Evolutionary conservation across 2,888 invertebrate species (phyloP).

Genomic region (Altica lythri): DNA sequence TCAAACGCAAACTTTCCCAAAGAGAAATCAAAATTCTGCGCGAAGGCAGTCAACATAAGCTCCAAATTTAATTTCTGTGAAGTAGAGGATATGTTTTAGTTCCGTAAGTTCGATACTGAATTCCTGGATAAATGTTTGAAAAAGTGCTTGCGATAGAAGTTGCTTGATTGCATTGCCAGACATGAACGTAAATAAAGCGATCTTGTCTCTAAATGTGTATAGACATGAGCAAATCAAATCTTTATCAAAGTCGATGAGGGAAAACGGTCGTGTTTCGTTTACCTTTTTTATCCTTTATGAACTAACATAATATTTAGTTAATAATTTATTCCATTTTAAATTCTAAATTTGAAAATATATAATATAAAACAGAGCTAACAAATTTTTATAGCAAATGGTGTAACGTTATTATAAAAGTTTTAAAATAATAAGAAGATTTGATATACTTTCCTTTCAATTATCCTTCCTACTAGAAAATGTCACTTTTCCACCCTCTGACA

Average conservation of each 20-base stretch:
- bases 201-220: background rate
- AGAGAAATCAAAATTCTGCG: slow-evolving; percentile 32
- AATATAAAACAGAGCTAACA: too few relatives aligned
- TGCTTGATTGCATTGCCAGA: slow-evolving; percentile 17
- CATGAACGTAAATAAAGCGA: slow-evolving; percentile 4
- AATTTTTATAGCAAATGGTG: too few relatives aligned
- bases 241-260: too few relatives aligned
- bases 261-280: background rate
- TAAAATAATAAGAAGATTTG: too few relatives aligned
- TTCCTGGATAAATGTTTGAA: slow-evolving; percentile 18
- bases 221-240: background rate
- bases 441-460: too few relatives aligned
- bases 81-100: slow-evolving; percentile 22
- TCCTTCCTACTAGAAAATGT: too few relatives aligned
- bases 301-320: too few relatives aligned
- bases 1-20: slow-evolving; percentile 36
- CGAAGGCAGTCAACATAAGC: slow-evolving; percentile 30
- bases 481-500: too few relatives aligned
- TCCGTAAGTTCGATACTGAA: slow-evolving; percentile 19
- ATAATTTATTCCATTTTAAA: too few relatives aligned
- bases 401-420: too few relatives aligned
- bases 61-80: slow-evolving; percentile 23
- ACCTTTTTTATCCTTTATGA: background rate
- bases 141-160: slow-evolving; percentile 18
- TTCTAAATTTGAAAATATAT: too few relatives aligned